Base-by-base conservation (phyloP, 2,797 vertebrate species). In the Harpagifer antarcticus region DNA sequence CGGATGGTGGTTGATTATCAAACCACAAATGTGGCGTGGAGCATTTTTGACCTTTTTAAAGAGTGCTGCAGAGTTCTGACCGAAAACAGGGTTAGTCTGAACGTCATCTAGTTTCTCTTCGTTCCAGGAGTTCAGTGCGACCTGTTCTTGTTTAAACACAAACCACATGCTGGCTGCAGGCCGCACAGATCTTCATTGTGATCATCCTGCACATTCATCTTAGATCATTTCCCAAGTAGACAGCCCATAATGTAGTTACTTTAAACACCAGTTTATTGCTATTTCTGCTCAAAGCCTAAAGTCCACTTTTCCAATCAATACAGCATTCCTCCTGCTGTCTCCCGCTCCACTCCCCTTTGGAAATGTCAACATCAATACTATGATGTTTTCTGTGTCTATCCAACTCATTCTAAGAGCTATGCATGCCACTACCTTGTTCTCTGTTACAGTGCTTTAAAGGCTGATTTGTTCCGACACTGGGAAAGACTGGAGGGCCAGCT, bases 341-440 rank as follows among this genome's bases (percentile, higher is more conserved):
- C 72, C 73, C 80, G 68, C 78, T 79, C 79, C 74, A 65, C 74
- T 80, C 87, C 87, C 78, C 82, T 74, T 79, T 67, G 75, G 83
- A 91, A 90, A 90, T 63, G 78, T 88, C 88, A 91, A 92, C 89
- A 92, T 84, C 90, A 84, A 85, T 85, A 82, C 83, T 55, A 56
- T 47, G 62, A 76, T 88, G 89, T 88, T 90, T 88, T 83, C 76
- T 73, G 74, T 71, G 58, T 66, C 72, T 37, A 82, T 84, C 81
- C 78, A 79, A 42, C 54, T 79, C 74, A 71, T 85, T 89, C 76
- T 68, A 74, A 77, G 85, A 85, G 82, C 86, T 82, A 70, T 76
- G 64, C 75, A 83, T 66, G 74, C 64, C 59, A 81, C 68, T 71
- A 57, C 72, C 78, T 79, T 68, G 53, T 27, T 76, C 70, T 81